Evolutionary conservation across 2,888 invertebrate species (phyloP).

Genomic region (Microdon myrmicae): DNA sequence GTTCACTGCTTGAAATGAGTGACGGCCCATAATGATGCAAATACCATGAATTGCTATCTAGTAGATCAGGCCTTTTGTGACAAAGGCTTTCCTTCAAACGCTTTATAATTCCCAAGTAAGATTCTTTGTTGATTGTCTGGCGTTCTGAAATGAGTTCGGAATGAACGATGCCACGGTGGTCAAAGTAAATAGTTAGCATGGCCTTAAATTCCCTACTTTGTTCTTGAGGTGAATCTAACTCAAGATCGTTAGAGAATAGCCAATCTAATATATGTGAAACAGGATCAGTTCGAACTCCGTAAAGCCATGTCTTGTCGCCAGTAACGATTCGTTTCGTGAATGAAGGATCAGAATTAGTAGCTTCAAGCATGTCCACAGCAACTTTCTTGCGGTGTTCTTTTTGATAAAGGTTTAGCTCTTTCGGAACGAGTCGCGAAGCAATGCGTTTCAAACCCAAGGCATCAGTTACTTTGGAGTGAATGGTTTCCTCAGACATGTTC

Average conservation of each 20-base stretch:
- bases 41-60: slow-evolving; percentile 8
- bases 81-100: slow-evolving; percentile 3
- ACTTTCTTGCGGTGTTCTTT: slow-evolving; percentile 44
- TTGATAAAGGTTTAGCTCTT: background rate
- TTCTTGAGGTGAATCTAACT: slow-evolving; percentile 3
- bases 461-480: background rate
- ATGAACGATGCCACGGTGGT: slow-evolving; percentile 8
- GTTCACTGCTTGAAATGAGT: too few relatives aligned
- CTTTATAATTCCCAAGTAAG: slow-evolving; percentile 12
- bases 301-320: too few relatives aligned
- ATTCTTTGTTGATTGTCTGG: slow-evolving; percentile 10
- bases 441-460: slow-evolving; percentile 1
- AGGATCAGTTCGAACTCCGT: too few relatives aligned
- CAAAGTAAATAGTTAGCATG: slow-evolving; percentile 4
- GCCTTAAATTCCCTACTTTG: slow-evolving; percentile 2
- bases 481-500: background rate
- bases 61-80: slow-evolving; percentile 6
- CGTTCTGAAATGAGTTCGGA: slow-evolving; percentile 5
- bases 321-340: too few relatives aligned
- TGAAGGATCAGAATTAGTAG: too few relatives aligned
- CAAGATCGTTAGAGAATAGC: too few relatives aligned
- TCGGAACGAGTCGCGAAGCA: background rate
- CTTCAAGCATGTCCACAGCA: too few relatives aligned
- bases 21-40: slow-evolving; percentile 19
- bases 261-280: too few relatives aligned